Evolutionary conservation across 2,113 vertebrate species (phyloP), one percentile per base, ranked within the genome.

Genomic region (Syrmaticus mikado): DNA sequence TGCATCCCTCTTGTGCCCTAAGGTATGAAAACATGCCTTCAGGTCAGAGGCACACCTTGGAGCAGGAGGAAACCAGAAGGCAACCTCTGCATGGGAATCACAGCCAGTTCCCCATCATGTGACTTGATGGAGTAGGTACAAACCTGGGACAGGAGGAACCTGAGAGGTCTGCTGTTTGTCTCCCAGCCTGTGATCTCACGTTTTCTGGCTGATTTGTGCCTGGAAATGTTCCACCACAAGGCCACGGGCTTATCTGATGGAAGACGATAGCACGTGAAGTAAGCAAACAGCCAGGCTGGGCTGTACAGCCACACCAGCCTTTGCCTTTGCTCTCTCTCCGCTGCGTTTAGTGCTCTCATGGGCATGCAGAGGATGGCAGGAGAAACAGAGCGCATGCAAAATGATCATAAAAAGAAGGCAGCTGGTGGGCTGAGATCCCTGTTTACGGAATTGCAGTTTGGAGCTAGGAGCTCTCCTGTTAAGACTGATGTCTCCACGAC

Each of bases 221-320:
- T 94, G 84, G 93, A 93, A 95, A 65, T 58, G 17, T 80, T 94
- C 84, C 71, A 84, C 82, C 53, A 2, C 28, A 36, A 1, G 83
- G 86, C 85, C 74, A 77, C 52, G 5, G 84, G 71, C 82, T 94
- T 96, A 95, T 96, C 96, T 93, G 96, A 96, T 96, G 4, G 8
- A 20, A 72, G 90, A 95, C 72, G 89, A 7, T 43, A 34, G 75
- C 30, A 55, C 55, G 7, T 87, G 88, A 48, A 72, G 70, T 21
- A 67, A 90, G 88, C 11, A 90, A 96, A 95, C 93, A 96, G 81
- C 74, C 79, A n/a, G 25, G 3, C 90, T 24, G 50, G 58, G 50
- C 82, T 16, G 52, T 11, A 57, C 30, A 57, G 53, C 53, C 53
- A 57, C 32, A 5, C 90, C 30, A 60, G 58, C 40, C 85, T 16